Evolutionary conservation across 2,797 vertebrate species (phyloP).

Genomic region (Scomberomorus guttatus): DNA sequence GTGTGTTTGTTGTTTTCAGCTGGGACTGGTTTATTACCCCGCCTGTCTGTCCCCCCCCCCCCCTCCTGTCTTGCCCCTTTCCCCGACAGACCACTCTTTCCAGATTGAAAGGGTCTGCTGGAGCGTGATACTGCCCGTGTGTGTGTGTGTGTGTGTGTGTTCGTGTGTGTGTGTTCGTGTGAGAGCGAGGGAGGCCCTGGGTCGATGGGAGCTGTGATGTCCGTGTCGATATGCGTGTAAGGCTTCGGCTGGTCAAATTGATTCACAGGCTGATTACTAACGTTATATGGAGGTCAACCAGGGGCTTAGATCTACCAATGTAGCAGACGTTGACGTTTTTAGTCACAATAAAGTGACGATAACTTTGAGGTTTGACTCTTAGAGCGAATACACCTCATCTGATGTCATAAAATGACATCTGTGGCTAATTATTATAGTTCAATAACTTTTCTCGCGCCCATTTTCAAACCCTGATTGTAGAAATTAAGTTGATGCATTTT

Average conservation of each 20-base stretch:
- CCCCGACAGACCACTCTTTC: constrained; percentile 57
- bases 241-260: constrained; percentile 14
- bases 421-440: too few species aligned
- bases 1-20: constrained; percentile 62
- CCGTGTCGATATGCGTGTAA: constrained; percentile 4
- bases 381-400: neutral
- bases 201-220: constrained; percentile 22
- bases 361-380: neutral
- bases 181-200: neutral
- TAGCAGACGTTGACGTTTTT: neutral
- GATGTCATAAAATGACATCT: neutral
- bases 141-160: constrained; percentile 30
- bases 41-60: constrained; percentile 40
- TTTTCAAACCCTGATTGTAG: neutral
- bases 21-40: constrained; percentile 68
- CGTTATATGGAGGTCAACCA: constrained; percentile 31
- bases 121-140: constrained; percentile 52
- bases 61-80: constrained; percentile 36
- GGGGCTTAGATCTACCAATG: neutral
- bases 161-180: constrained; percentile 6
- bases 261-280: constrained; percentile 38
- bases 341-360: neutral
- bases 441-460: neutral
- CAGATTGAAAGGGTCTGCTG: constrained; percentile 68
- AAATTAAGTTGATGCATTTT: neutral